Percentiles rank a stretch among this genome's conserved stretches.
phyloP scores from a whole-genome alignment of 2,888 invertebrate species.

The Hirtodrosophila cameraria region DNA sequence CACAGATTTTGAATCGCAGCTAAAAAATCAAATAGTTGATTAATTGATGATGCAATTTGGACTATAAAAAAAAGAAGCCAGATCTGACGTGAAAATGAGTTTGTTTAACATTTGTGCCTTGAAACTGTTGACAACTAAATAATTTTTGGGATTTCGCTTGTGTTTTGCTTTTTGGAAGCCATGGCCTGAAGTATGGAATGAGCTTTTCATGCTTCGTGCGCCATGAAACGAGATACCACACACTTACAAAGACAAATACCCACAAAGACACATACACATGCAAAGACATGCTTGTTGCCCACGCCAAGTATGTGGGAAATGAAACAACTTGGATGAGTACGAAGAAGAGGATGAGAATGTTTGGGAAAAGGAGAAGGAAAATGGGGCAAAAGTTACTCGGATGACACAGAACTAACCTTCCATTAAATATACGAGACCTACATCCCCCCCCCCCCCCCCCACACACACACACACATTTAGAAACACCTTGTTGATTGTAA shows the following conservation, averaged over 20 bases:
- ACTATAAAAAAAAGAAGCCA: too few relatives aligned
- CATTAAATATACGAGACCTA: slow-evolving; percentile 50
- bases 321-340: slow-evolving; percentile 34
- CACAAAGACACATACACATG: slow-evolving; percentile 11
- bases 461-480: slow-evolving; percentile 5
- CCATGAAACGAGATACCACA: slow-evolving; percentile 69
- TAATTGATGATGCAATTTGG: too few relatives aligned
- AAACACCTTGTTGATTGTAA: slow-evolving; percentile 45
- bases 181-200: slow-evolving; percentile 23
- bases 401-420: slow-evolving; percentile 60
- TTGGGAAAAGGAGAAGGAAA: slow-evolving; percentile 26
- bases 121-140: slow-evolving; percentile 57
- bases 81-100: too few relatives aligned
- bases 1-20: too few relatives aligned
- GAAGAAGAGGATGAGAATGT: neutral
- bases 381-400: slow-evolving; percentile 50
- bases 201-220: slow-evolving; percentile 66
- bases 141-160: slow-evolving; percentile 35
- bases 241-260: slow-evolving; percentile 21
- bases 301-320: slow-evolving; percentile 54
- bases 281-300: slow-evolving; percentile 22
- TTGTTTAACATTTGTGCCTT: too few relatives aligned
- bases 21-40: too few relatives aligned
- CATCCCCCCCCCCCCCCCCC: slow-evolving; percentile 9
- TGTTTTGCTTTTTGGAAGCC: slow-evolving; percentile 23